Evolutionary conservation across 2,797 vertebrate species (phyloP), one percentile per base, ranked within the genome.

Genomic region (Champsocephalus esox): DNA sequence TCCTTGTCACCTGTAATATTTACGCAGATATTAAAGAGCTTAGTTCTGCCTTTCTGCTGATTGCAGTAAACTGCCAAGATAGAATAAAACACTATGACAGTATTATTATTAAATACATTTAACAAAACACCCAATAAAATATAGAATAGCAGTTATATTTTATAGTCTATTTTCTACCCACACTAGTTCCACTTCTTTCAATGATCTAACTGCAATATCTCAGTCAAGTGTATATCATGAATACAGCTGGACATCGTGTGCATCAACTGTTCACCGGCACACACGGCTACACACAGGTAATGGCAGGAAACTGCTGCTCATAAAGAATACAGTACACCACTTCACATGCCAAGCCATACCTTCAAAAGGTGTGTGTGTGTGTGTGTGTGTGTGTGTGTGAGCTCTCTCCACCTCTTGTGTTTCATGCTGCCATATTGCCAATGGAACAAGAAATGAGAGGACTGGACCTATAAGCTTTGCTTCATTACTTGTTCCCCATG

Each of bases 391-490:
- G 64, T 57, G 19, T 28, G 43, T 51, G 55, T 48, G 13, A 21
- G 49, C 72, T 68, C 38, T 12, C 72, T 78, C 49, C 75, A 66
- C 34, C 67, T 69, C 60, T 75, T 79, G 67, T 83, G 69, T 73
- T 77, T 84, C 87, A 86, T 67, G 70, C 84, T 91, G 83, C 90
- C 88, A 93, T 68, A 84, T 84, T 89, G 81, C 87, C 72, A 65
- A 60, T 60, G 61, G 81, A 67, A 77, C 48, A 60, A 76, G 70
- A 82, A 87, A 85, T 51, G 79, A 87, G 72, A 45, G 16, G 70
- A 69, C 52, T 10, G 61, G 73, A 69, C 74, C 65, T 73, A 86
- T 92, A 88, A 88, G 72, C 11, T 69, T 71, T 74, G 84, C 78
- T 82, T 90, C 82, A 92, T 89, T 90, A 83, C 80, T 9, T 38